Conservation (phyloP, 2,113 vertebrate species). For the Chauna torquata region DNA sequence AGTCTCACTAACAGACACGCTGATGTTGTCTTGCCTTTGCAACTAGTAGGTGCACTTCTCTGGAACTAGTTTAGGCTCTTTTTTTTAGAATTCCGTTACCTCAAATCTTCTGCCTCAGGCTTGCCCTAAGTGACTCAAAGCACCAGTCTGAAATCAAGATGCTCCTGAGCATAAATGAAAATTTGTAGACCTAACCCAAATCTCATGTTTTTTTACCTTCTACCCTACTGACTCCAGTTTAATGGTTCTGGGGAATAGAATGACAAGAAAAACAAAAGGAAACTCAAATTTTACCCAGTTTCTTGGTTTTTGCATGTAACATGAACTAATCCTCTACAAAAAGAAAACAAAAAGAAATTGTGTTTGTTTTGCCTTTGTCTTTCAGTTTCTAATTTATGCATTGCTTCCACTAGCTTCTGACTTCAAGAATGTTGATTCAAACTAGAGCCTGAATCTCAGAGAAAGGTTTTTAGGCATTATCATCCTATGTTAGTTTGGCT, state of each 20-base stretch:
- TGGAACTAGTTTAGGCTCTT: neutral
- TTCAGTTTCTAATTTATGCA: neutral
- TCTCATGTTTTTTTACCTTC: neutral
- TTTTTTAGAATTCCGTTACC: neutral
- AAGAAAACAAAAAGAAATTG: neutral
- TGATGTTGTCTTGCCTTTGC: neutral
- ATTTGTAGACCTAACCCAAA: neutral
- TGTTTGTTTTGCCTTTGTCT: neutral
- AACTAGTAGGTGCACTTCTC: neutral
- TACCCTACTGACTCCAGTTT: neutral
- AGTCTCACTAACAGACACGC: neutral
- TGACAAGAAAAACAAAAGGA: neutral
- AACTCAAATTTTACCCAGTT: neutral
- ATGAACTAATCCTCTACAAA: neutral
- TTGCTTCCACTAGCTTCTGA: neutral
- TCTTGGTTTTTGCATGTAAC: neutral
- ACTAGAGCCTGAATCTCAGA: neutral
- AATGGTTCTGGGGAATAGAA: neutral
- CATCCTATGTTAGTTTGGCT: neutral
- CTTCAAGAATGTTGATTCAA: neutral
- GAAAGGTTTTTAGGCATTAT: neutral
- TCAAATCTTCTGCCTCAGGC: neutral
- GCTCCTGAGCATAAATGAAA: neutral
- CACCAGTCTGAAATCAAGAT: neutral
- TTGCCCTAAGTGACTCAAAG: neutral